These are phyloP conservation scores for Amazona ochrocephala DNA, from an alignment of 2,797 vertebrate genomes.

Conservation along the genomic window DNA sequence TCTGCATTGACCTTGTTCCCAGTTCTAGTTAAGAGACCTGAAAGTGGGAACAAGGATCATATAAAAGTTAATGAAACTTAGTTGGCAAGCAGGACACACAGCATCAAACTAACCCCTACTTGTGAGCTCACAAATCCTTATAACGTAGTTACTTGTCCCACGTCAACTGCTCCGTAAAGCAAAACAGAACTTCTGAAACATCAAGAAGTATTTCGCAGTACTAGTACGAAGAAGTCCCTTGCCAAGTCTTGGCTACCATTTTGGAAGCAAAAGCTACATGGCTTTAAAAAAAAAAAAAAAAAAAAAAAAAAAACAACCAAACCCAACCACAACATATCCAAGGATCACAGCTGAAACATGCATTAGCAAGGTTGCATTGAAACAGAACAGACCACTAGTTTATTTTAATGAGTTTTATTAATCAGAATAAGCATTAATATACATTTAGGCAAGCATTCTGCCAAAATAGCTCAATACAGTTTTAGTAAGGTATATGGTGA, in stretches of 20 bases:
- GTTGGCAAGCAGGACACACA: slow-evolving; percentile 64
- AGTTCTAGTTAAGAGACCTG: slow-evolving; percentile 72
- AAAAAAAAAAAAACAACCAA: too few relatives aligned
- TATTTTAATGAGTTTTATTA: slow-evolving; percentile 33
- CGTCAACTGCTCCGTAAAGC: slow-evolving; percentile 12
- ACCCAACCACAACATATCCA: not conserved
- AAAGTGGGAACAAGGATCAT: slow-evolving; percentile 72
- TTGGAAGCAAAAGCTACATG: not conserved
- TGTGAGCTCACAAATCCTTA: slow-evolving; percentile 48
- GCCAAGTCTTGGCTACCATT: not conserved
- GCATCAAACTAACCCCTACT: slow-evolving; percentile 67
- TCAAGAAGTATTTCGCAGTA: not conserved
- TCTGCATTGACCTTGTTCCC: slow-evolving; percentile 72
- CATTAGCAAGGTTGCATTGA: not conserved
- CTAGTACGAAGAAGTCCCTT: not conserved
- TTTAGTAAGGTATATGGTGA: not conserved
- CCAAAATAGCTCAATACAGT: not conserved
- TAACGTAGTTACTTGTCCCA: slow-evolving; percentile 5
- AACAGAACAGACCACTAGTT: slow-evolving; percentile 23
- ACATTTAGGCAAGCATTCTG: not conserved
- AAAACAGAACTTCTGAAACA: slow-evolving; percentile 25
- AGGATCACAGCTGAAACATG: not conserved
- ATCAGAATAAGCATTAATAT: not conserved
- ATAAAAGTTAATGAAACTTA: slow-evolving; percentile 66
- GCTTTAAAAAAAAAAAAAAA: not conserved